phyloP scores from a whole-genome alignment of 37 sponge, comb jelly and placozoan genomes.

The Eunapius fragilis region DNA sequence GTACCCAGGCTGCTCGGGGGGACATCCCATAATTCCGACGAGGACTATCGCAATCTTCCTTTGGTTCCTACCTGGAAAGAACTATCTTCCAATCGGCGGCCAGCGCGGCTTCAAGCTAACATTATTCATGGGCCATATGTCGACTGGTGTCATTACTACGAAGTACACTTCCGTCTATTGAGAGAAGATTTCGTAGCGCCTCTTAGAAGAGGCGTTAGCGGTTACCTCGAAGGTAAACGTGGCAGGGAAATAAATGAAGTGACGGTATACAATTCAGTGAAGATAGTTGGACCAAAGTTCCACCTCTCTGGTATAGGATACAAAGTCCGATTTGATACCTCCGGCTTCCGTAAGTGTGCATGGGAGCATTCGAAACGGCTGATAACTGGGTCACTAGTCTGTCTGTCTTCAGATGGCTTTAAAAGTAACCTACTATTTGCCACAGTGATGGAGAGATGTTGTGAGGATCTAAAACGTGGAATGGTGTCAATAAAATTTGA shows the following conservation, averaged over 20 bases:
- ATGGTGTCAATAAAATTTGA: conserved; percentile 17
- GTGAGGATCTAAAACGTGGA: conserved; percentile 33
- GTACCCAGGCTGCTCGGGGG: no score
- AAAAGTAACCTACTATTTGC: conserved; percentile 35
- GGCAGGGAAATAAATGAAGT: conserved; percentile 34
- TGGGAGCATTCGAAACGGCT: conserved; percentile 62
- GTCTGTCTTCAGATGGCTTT: conserved; percentile 53
- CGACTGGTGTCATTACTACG: conserved; percentile 35
- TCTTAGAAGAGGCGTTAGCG: conserved; percentile 40
- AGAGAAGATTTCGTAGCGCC: conserved; percentile 70
- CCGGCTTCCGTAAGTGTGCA: conserved; percentile 7
- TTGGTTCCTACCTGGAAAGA: background rate
- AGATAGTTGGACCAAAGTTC: conserved; percentile 15
- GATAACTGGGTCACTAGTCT: conserved; percentile 63
- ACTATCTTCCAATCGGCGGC: background rate
- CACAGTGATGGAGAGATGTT: conserved; percentile 56
- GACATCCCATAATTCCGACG: background rate
- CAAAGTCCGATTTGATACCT: conserved; percentile 11
- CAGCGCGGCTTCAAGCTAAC: conserved; percentile 4
- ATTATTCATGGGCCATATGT: conserved; percentile 39
- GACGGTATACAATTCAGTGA: conserved; percentile 45
- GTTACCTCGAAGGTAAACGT: background rate
- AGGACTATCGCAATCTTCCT: background rate
- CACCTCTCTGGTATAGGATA: conserved; percentile 23
- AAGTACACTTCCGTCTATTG: conserved; percentile 61